Base-by-base conservation (phyloP, 2,113 vertebrate genomes). In the Siphamia tubifer region DNA sequence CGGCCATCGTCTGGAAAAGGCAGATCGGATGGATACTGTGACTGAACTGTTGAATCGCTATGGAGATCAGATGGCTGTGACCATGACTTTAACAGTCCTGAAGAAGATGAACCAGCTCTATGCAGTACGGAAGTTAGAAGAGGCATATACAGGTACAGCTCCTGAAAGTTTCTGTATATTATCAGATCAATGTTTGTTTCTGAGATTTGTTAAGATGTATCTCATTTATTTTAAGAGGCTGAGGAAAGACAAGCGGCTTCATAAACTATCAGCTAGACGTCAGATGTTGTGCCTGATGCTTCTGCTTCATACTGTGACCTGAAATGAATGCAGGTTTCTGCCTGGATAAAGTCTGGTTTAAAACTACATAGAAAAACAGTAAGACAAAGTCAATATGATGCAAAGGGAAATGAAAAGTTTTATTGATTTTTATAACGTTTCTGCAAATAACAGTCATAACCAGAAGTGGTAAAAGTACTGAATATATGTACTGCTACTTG, bases 71-170 rank as follows among this genome's bases (percentile, higher is more conserved):
- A 1, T 0, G 0, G 81, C 81, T 1, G 55, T 76, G 60, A 11
- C 10, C 0, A 0, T 84, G 19, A 49, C 69, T 0, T 0, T n/a
- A 3, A 11, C 5, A 0, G 20, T 85, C 51, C 51, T 88, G 61
- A 64, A 1, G 52, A 51, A 21, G 21, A 81, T 85, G 17, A 0
- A 3, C 1, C 0, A 0, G 21, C 83, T 72, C n/a, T n/a, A 8
- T 0, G 2, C 20, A 2, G 82, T 77, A 12, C 16, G 9, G 1
- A 4, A 8, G 8, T 38, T 90, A 7, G 1, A 8, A 42, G 23
- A 8, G 1, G 2, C 0, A 4, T 61, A 31, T 3, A 3, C 28
- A 85, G 74, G 79, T 81, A 3, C 21, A 7, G 49, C 55, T n/a
- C 20, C 32, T n/a, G 4, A 3, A 11, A 11, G 8, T 5, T 20